Conservation (phyloP, 2,888 invertebrate species). For the Tetragonula carbonaria region DNA sequence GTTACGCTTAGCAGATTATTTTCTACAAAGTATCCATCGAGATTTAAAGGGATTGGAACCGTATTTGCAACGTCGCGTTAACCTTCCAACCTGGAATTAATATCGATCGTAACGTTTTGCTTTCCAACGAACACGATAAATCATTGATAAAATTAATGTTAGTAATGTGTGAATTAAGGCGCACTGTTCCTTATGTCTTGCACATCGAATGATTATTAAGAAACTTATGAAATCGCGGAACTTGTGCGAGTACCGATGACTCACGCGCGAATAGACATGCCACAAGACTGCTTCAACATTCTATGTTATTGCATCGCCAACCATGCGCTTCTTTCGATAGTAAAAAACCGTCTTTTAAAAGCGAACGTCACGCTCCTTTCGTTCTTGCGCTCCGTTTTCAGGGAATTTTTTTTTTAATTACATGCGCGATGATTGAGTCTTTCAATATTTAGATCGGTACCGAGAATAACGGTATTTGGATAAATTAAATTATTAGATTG, state of each 20-base stretch:
- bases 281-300: not conserved
- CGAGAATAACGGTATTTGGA: too few species aligned
- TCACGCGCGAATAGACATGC: not conserved
- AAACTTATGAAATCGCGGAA: not conserved
- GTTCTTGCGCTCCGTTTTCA: too few species aligned
- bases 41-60: not conserved
- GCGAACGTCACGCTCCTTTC: not conserved
- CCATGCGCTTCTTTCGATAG: not conserved
- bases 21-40: too few species aligned
- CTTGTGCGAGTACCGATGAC: not conserved
- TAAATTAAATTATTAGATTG: too few species aligned
- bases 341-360: not conserved
- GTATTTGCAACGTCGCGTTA: not conserved
- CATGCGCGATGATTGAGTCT: not conserved
- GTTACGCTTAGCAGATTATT: not conserved
- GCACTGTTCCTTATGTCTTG: not conserved
- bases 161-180: not conserved
- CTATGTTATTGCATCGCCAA: not conserved
- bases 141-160: slow-evolving; percentile 13
- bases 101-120: not conserved
- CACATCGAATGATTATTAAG: slow-evolving; percentile 7
- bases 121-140: not conserved
- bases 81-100: not conserved
- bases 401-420: not conserved
- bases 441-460: not conserved